Base-by-base conservation (phyloP, 2,888 invertebrate species). In the Tillus elongatus region DNA sequence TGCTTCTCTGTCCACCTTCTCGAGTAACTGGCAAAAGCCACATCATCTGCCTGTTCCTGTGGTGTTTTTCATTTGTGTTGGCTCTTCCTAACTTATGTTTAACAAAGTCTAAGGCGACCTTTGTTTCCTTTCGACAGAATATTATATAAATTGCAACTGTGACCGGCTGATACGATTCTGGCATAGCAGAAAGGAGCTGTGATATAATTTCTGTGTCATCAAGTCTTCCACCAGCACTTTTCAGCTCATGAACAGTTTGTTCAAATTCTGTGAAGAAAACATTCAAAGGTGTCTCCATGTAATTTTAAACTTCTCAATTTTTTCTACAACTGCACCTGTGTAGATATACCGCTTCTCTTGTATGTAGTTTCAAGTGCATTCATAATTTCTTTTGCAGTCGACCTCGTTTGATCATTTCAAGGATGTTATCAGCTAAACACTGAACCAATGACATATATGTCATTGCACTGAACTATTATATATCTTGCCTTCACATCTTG, bases 121-220 rank as follows among this genome's bases (percentile, higher is more conserved):
- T 19, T 13, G 6, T 19, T 19, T 29, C 19, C 24, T 35, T 26
- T 15, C 36, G 40, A 15, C 31, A 40, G 30, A 40, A 42, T 14
- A 37, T 33, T n/a, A 43, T 34, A 14, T 43, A 40, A 15, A 43
- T 45, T 10, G 45, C 43, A 33, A 43, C 43, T 13, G 40, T 40
- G 15, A 43, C 43, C 3, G 37, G 12, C 33, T 43, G 45, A 33
- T 31, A 43, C 34, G 33, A 19, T 26, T 39, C 37, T 2, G 42
- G 43, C 42, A 45, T 47, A 4, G 37, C 16, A 24, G 40, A 39
- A 11, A 45, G 16, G 14, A 47, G 30, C 19, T 44, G 45, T 13
- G 34, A 31, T 10, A 47, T 33, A 2, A 44, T 11, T 41, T 45
- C 45, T 11, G 12, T 19, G 2, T 41, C 33, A n/a, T 37, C 15